Percentiles rank a stretch among this genome's conserved stretches.
phyloP scores from a whole-genome alignment of 2,797 vertebrate species.

The Pangasius djambal region DNA sequence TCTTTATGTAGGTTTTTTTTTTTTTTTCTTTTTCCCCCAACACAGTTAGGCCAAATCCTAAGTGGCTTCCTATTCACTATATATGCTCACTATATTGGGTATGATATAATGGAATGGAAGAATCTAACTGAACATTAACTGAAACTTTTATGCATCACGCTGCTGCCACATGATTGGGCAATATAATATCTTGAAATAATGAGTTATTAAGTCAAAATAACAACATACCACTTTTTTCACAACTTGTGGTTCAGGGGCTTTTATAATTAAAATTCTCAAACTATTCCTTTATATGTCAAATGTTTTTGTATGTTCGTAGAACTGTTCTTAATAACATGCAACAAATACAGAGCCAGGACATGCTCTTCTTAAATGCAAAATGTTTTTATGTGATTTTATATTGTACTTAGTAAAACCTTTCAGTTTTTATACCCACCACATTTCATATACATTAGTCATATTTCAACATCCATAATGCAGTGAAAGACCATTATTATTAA shows the following conservation, averaged over 20 bases:
- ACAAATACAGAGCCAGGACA: neutral
- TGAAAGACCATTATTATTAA: neutral
- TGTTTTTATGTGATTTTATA: neutral
- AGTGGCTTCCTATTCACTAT: neutral
- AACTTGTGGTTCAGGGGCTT: neutral
- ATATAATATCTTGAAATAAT: neutral
- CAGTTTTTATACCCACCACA: neutral
- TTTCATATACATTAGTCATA: conserved; percentile 7
- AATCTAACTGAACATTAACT: neutral
- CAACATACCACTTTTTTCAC: neutral
- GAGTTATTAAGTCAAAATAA: neutral
- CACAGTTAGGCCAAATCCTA: neutral
- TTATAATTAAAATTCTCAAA: neutral
- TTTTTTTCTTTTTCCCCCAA: too few relatives aligned
- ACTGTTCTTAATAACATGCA: neutral
- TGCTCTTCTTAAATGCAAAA: neutral
- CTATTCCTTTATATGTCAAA: neutral
- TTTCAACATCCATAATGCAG: conserved; percentile 22
- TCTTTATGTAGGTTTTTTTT: too few relatives aligned
- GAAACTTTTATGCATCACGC: neutral
- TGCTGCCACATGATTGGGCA: neutral
- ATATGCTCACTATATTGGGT: neutral
- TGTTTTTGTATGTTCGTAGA: neutral
- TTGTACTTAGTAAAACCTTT: neutral
- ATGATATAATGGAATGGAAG: neutral